Conservation (phyloP, 2,113 vertebrate genomes). For the Salvator merianae region DNA sequence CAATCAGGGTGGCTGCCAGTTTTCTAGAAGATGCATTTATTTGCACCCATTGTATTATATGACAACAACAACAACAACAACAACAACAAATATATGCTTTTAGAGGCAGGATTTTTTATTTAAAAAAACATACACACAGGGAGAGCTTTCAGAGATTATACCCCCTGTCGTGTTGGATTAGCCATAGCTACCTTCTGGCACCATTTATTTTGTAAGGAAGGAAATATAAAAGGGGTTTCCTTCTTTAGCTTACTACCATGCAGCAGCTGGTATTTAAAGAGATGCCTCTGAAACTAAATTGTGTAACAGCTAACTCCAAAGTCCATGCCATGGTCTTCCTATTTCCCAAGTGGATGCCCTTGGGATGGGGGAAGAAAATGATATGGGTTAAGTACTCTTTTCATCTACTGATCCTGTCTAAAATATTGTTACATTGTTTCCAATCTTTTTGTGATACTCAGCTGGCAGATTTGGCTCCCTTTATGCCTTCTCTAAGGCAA, state of each 20-base stretch:
- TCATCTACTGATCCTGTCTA: not conserved
- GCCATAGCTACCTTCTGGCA: not conserved
- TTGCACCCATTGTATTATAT: not conserved
- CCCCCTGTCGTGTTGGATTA: not conserved
- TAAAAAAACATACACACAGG: not conserved
- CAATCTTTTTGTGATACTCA: not conserved
- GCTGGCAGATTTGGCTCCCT: not conserved
- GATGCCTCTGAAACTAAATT: not conserved
- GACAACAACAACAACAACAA: not conserved
- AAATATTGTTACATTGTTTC: not conserved
- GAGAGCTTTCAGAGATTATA: not conserved
- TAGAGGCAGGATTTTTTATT: not conserved
- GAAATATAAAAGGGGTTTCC: not conserved
- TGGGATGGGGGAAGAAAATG: not conserved
- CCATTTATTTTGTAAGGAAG: not conserved
- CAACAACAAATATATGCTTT: not conserved
- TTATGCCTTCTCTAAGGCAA: not conserved
- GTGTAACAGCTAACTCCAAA: not conserved
- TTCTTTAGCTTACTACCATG: not conserved
- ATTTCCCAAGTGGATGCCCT: too few relatives aligned
- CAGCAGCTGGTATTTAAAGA: not conserved
- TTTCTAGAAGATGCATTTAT: constrained; percentile 13
- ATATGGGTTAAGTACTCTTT: not conserved
- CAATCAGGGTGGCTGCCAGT: not conserved
- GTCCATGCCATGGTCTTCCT: not conserved